These are phyloP conservation scores for Stercorarius parasiticus DNA, from an alignment of 2,113 vertebrate species.

Conservation along the genomic window DNA sequence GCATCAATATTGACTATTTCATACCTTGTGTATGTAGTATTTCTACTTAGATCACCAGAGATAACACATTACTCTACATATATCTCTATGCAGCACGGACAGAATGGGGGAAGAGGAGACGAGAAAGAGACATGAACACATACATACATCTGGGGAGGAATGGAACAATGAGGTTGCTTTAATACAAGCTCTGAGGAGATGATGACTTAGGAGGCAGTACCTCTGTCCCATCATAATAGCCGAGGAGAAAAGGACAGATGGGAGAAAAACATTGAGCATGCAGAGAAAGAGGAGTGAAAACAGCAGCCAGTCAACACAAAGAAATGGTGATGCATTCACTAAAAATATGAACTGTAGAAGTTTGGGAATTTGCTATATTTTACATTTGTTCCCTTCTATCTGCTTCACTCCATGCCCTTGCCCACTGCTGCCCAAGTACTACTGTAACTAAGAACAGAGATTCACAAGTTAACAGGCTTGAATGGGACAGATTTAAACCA, in stretches of 20 bases:
- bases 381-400: not conserved
- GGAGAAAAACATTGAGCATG: not conserved
- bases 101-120: not conserved
- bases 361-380: not conserved
- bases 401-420: not conserved
- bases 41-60: not conserved
- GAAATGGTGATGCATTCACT: not conserved
- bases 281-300: constrained; percentile 12
- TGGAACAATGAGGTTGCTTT: not conserved
- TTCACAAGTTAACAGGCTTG: not conserved
- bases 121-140: not conserved
- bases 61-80: not conserved
- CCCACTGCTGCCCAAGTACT: not conserved
- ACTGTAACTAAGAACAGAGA: not conserved
- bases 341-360: not conserved
- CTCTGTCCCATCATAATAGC: not conserved
- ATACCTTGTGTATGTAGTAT: not conserved
- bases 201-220: not conserved
- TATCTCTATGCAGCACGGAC: not conserved
- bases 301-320: not conserved
- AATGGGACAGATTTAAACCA: not conserved
- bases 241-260: not conserved
- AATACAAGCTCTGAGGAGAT: not conserved
- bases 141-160: not conserved
- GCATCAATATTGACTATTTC: not conserved